Evolutionary conservation across 2,797 vertebrate genomes (phyloP).

Genomic region (Brachyalestes nurse): DNA sequence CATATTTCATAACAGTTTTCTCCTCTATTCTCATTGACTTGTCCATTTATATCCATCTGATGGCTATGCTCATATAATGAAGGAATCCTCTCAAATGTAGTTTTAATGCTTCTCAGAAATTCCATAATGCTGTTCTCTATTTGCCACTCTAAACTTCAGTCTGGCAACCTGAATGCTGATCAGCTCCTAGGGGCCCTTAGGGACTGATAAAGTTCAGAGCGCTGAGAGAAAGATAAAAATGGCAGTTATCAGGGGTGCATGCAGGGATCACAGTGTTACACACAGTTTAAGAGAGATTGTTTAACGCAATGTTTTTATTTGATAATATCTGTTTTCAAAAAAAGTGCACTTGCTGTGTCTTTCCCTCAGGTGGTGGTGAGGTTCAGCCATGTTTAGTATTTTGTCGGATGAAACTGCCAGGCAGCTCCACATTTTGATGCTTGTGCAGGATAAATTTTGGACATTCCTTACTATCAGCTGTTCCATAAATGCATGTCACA

Average conservation of each 20-base stretch:
- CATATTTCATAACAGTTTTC: background rate
- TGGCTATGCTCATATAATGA: background rate
- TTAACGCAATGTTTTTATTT: background rate
- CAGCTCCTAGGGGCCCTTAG: background rate
- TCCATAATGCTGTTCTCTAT: background rate
- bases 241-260: background rate
- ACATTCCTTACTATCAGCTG: background rate
- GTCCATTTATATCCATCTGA: background rate
- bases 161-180: conserved; percentile 7
- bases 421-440: background rate
- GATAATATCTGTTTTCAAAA: conserved; percentile 12
- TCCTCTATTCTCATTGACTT: background rate
- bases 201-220: background rate
- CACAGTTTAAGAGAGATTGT: background rate
- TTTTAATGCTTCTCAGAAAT: background rate
- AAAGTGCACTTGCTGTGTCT: background rate
- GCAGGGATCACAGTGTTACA: background rate
- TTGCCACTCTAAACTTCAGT: conserved; percentile 6
- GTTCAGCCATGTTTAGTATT: background rate
- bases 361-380: conserved; percentile 4
- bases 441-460: background rate
- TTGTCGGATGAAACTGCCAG: background rate
- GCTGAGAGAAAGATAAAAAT: background rate
- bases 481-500: background rate
- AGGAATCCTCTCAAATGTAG: background rate